phyloP scores from a whole-genome alignment of 2,797 vertebrate genomes.

The Huso huso region DNA sequence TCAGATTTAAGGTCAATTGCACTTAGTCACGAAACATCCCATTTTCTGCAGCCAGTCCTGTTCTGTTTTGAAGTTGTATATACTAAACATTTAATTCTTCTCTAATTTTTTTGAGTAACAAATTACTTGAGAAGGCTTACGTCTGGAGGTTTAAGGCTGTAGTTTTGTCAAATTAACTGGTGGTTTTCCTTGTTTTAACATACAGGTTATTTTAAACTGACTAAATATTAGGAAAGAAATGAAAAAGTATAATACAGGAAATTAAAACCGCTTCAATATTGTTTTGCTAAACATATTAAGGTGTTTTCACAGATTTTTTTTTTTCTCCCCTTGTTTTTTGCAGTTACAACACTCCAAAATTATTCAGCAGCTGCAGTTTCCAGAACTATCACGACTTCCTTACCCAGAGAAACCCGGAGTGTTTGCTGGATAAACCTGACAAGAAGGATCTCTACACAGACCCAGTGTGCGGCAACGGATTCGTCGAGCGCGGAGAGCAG shows the following conservation, averaged over 20 bases:
- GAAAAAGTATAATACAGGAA: too few species aligned
- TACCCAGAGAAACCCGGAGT: constrained; percentile 38
- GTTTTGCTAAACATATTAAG: too few species aligned
- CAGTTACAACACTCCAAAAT: constrained; percentile 51
- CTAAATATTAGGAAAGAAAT: too few species aligned
- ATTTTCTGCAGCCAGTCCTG: too few species aligned
- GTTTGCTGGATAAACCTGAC: constrained; percentile 52
- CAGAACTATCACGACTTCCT: constrained; percentile 40
- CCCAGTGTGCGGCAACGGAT: constrained; percentile 56
- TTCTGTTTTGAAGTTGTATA: too few species aligned
- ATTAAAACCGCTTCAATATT: too few species aligned
- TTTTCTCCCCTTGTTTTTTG: neutral
- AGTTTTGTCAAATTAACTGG: neutral
- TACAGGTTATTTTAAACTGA: too few species aligned
- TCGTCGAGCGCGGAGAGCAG: constrained; percentile 53
- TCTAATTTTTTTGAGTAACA: neutral
- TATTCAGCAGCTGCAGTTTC: constrained; percentile 65
- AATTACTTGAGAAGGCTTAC: too few species aligned
- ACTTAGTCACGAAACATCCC: too few species aligned
- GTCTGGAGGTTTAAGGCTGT: too few species aligned
- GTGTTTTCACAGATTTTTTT: too few species aligned
- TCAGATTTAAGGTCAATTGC: too few species aligned
- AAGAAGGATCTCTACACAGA: constrained; percentile 24
- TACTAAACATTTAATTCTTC: neutral
- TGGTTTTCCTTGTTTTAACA: neutral